A percentile compares a stretch with the other conserved stretches of the same genome.
These are phyloP conservation scores for Zaprionus tsacasi DNA, from an alignment of 1,140 invertebrate genomes.

Conservation along the genomic window DNA sequence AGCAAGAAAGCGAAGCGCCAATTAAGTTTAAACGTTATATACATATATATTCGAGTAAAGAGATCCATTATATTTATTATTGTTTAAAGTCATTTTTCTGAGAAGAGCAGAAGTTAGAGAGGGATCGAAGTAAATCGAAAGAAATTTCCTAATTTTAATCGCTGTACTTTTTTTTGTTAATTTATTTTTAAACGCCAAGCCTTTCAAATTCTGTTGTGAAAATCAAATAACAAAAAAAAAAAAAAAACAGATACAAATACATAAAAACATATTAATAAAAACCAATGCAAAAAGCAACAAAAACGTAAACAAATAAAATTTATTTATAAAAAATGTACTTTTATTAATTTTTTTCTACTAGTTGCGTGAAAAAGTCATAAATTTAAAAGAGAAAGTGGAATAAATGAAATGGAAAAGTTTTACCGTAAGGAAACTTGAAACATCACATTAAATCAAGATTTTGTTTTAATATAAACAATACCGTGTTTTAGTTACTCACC, in stretches of 20 bases:
- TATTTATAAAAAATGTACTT: slow-evolving; percentile 8
- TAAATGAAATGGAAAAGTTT: slow-evolving; percentile 45
- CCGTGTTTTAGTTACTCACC: slow-evolving; percentile 31
- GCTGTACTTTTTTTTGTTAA: slow-evolving; percentile 66
- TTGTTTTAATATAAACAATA: slow-evolving; percentile 30
- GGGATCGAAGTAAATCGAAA: slow-evolving; percentile 19
- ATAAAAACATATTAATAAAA: slow-evolving; percentile 53
- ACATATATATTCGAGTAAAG: slow-evolving; percentile 54
- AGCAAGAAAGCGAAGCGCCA: slow-evolving; percentile 53
- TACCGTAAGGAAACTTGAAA: slow-evolving; percentile 32
- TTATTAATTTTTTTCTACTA: slow-evolving; percentile 64
- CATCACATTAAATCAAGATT: slow-evolving; percentile 39
- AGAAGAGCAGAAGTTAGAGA: slow-evolving; percentile 4
- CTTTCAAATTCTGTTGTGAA: slow-evolving; percentile 70
- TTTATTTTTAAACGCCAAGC: slow-evolving; percentile 72
- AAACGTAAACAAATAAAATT: slow-evolving; percentile 52
- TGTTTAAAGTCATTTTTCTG: slow-evolving; percentile 12
- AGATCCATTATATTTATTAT: slow-evolving; percentile 56
- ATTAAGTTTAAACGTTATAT: slow-evolving; percentile 62
- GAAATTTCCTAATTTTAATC: slow-evolving; percentile 45
- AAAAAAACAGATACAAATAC: slow-evolving; percentile 38
- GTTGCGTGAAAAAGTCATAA: slow-evolving; percentile 77
- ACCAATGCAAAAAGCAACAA: slow-evolving; percentile 13
- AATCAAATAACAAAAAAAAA: slow-evolving; percentile 16
- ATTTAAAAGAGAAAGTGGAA: slow-evolving; percentile 59